Base-by-base conservation (phyloP, 1,140 invertebrate species). In the Drosophila guanche region DNA sequence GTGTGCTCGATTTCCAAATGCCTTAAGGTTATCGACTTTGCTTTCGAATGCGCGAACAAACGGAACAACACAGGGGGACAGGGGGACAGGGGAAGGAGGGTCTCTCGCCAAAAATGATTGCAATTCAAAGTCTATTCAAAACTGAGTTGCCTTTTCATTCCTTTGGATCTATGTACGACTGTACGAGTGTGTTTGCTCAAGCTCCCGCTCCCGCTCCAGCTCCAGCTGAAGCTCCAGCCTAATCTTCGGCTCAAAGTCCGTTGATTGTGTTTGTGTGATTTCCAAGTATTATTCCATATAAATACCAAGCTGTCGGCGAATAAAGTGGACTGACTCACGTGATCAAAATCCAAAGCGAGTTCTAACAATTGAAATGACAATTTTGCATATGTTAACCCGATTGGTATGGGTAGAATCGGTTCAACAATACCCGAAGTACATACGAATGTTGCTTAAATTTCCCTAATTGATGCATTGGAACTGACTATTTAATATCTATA, bases 21-120 rank as follows among this genome's bases (percentile, higher is more conserved):
- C 37, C 73, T 76, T 76, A 76, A 76, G 74, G 74, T 76, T 76
- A 76, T 76, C 74, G 72, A 70, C 63, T 52, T 76, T 70, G 53
- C 73, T 76, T 76, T 76, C 65, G 46, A 61, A 76, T 68, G 61
- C 57, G 23, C 50, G 23, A 55, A 75, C 47, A 56, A 74, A 52
- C 51, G 63, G 48, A 47, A 47, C 33, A 23, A 12, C 3, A 29
- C 20, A n/a, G 14, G 51, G 16, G 16, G 16, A 20, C 16, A 20
- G 16, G 4, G 33, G 10, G 2, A 12, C 33, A 37, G 10, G 33
- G 33, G 33, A 37, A 4, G 33, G 33, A 57, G 70, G 74, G 72
- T 76, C 52, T 56, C 37, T 42, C 33, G 10, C 52, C 41, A 20
- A 8, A 68, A 56, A 29, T 25, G 55, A 12, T 23, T 68, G 42